These are phyloP conservation scores for Epinephelus awoara DNA, from an alignment of 2,797 vertebrate species.

Conservation along the genomic window DNA sequence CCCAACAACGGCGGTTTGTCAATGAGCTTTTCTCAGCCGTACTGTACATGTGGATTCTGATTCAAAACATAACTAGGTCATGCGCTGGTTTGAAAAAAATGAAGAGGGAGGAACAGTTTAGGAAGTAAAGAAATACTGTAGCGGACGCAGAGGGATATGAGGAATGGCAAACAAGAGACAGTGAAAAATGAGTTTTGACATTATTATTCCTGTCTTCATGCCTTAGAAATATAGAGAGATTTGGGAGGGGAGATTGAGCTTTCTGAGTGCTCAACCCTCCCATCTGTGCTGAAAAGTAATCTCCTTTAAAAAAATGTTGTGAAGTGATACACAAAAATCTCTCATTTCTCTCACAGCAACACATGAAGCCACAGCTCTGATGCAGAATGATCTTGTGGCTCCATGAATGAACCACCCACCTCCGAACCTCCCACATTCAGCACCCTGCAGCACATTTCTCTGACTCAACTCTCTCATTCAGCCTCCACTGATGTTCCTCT, in stretches of 20 bases:
- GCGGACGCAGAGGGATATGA: constrained; percentile 31
- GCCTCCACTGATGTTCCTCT: constrained; percentile 65
- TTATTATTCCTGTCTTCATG: constrained; percentile 27
- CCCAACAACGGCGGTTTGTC: constrained; percentile 57
- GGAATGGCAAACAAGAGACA: constrained; percentile 38
- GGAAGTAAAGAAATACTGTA: constrained; percentile 43
- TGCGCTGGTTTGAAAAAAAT: constrained; percentile 31
- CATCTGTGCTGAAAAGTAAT: constrained; percentile 44
- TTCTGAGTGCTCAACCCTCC: constrained; percentile 30
- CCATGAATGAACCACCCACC: constrained; percentile 74
- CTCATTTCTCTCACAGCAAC: constrained; percentile 36
- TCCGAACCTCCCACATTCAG: constrained; percentile 72
- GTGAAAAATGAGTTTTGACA: constrained; percentile 47
- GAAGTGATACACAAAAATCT: constrained; percentile 30
- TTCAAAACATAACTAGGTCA: constrained; percentile 76
- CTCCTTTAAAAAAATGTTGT: constrained; percentile 38
- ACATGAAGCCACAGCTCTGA: constrained; percentile 53
- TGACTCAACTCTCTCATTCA: constrained; percentile 78
- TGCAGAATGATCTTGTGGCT: constrained; percentile 48
- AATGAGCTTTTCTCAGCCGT: constrained; percentile 50
- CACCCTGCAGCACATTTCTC: constrained; percentile 71
- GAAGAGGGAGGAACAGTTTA: constrained; percentile 32
- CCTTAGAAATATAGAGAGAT: constrained; percentile 36
- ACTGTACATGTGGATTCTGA: constrained; percentile 68
- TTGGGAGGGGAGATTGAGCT: constrained; percentile 23